Evolutionary conservation across 2,797 vertebrate genomes (phyloP).

Genomic region (Moxostoma hubbsi): DNA sequence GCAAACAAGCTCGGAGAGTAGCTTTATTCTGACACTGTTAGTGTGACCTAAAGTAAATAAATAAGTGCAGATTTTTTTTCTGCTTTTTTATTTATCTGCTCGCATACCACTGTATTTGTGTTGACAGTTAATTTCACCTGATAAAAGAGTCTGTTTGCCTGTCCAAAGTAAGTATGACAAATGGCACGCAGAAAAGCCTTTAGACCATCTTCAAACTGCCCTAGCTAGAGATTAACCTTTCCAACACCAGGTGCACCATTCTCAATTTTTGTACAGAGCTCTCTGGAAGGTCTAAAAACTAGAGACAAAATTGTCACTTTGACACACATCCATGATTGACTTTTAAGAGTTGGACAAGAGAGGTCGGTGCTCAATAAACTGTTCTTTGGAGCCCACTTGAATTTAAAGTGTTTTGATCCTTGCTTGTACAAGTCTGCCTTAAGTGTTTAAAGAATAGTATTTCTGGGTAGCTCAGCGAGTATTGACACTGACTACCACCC

Average conservation of each 20-base stretch:
- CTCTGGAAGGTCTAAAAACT: conserved; percentile 41
- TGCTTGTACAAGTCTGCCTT: neutral
- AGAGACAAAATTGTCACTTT: conserved; percentile 5
- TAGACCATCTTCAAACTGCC: conserved; percentile 66
- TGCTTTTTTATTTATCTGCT: conserved; percentile 28
- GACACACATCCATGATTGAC: conserved; percentile 28
- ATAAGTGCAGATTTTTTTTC: neutral
- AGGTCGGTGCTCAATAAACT: conserved; percentile 19
- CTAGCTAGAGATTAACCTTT: conserved; percentile 72
- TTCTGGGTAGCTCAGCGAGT: too few relatives aligned
- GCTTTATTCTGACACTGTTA: conserved; percentile 16
- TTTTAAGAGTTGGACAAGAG: conserved; percentile 37
- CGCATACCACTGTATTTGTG: conserved; percentile 47
- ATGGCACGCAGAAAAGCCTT: conserved; percentile 71
- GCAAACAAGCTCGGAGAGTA: conserved; percentile 22
- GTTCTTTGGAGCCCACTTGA: conserved; percentile 35
- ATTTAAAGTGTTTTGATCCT: conserved; percentile 20
- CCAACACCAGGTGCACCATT: conserved; percentile 63
- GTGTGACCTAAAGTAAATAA: conserved; percentile 1
- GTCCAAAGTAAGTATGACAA: conserved; percentile 76
- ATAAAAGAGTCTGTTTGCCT: conserved; percentile 77
- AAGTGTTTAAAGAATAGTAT: neutral
- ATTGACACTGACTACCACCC: too few relatives aligned
- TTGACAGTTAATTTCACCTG: conserved; percentile 81
- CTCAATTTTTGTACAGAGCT: conserved; percentile 67